Evolutionary conservation across 2,888 invertebrate genomes (phyloP).

Genomic region (Micropterix aruncella): DNA sequence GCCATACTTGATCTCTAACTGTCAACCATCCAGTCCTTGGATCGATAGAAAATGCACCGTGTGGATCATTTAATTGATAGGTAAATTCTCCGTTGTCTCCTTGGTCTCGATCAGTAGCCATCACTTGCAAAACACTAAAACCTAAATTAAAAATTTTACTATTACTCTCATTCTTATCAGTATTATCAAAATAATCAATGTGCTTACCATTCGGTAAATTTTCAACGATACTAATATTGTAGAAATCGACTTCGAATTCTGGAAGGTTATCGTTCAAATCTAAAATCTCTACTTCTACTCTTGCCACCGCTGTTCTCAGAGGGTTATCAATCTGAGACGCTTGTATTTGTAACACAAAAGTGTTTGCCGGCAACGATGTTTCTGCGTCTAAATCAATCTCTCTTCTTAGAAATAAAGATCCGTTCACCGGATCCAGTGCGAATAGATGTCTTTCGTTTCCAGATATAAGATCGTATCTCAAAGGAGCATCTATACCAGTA

Average conservation of each 20-base stretch:
- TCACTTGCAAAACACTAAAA: conserved; percentile 43
- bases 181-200: not conserved
- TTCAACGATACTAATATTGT: conserved; percentile 86
- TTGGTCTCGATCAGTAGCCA: conserved; percentile 70
- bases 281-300: conserved; percentile 57
- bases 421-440: conserved; percentile 58
- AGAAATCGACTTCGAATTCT: conserved; percentile 78
- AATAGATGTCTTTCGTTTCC: conserved; percentile 71
- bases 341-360: conserved; percentile 64
- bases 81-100: conserved; percentile 76
- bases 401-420: conserved; percentile 59
- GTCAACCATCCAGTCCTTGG: conserved; percentile 74
- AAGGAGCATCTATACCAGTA: conserved; percentile 52
- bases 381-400: conserved; percentile 74
- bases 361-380: conserved; percentile 52
- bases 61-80: conserved; percentile 60
- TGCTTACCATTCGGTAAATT: conserved; percentile 71
- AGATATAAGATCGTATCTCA: conserved; percentile 66
- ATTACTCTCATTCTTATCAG: not conserved
- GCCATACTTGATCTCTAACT: conserved; percentile 48
- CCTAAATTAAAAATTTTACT: conserved; percentile 17
- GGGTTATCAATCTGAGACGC: conserved; percentile 69
- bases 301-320: conserved; percentile 56
- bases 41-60: conserved; percentile 69
- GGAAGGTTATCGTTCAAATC: conserved; percentile 78